Percentiles rank a stretch among this genome's conserved stretches.
Evolutionary conservation across 2,888 invertebrate genomes (phyloP).

Genomic region (Synanthedon vespiformis): DNA sequence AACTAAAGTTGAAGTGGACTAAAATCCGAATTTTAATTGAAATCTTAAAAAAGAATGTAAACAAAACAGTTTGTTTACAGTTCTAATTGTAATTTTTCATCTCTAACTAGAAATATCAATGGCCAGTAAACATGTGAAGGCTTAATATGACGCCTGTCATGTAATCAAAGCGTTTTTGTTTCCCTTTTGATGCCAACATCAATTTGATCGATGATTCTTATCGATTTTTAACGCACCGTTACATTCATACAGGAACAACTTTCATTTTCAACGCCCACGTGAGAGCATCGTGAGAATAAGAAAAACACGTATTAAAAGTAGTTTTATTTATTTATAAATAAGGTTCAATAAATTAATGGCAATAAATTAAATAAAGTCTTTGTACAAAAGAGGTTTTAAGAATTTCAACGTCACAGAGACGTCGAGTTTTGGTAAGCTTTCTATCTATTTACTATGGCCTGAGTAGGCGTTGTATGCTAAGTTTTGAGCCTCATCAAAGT

Average conservation of each 20-base stretch:
- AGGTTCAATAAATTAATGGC: conserved; percentile 45
- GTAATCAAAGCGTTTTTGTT: conserved; percentile 9
- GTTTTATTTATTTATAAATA: conserved; percentile 25
- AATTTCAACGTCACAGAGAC: conserved; percentile 5
- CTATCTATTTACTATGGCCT: conserved; percentile 37
- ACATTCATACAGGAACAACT: conserved; percentile 2
- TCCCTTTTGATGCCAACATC: conserved; percentile 13
- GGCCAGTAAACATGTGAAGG: neutral
- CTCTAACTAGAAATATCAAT: neutral
- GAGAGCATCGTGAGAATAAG: neutral
- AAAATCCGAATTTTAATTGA: neutral
- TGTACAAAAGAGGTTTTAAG: conserved; percentile 48
- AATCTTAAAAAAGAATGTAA: neutral
- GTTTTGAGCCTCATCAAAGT: conserved; percentile 76
- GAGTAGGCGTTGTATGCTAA: conserved; percentile 78
- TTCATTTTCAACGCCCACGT: conserved; percentile 1
- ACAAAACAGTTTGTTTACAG: neutral
- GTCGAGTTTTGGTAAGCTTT: conserved; percentile 17
- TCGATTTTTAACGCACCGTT: conserved; percentile 7
- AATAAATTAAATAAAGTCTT: conserved; percentile 57
- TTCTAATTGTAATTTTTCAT: neutral
- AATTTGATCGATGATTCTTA: conserved; percentile 9
- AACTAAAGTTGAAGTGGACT: neutral
- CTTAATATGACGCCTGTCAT: neutral
- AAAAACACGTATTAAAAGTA: conserved; percentile 24